phyloP scores from a whole-genome alignment of 2,113 vertebrate genomes.

The Mirounga angustirostris region DNA sequence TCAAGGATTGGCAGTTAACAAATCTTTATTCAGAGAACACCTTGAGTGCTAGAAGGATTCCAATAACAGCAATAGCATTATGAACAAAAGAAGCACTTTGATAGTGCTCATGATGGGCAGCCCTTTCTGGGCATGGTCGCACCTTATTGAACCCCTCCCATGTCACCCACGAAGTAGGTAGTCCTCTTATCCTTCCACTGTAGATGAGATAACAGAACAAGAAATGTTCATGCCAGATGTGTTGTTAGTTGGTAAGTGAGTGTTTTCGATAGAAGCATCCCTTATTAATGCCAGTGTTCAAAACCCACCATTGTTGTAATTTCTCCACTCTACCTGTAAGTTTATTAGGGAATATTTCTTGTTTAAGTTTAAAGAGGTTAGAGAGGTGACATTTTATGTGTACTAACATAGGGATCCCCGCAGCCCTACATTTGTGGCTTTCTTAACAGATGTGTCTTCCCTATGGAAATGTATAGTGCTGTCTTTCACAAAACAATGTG shows the following conservation, averaged over 20 bases:
- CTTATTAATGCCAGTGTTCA: not conserved
- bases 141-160: not conserved
- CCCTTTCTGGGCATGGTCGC: not conserved
- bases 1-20: not conserved
- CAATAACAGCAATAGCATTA: not conserved
- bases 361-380: not conserved
- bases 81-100: not conserved
- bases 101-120: not conserved
- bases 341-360: not conserved
- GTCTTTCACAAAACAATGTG: not conserved
- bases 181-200: not conserved
- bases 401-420: not conserved
- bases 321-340: not conserved
- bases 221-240: not conserved
- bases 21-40: not conserved
- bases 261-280: not conserved
- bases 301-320: not conserved
- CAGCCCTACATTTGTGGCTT: not conserved
- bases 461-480: not conserved
- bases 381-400: not conserved
- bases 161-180: not conserved
- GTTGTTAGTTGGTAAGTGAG: not conserved
- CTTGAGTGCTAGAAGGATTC: not conserved
- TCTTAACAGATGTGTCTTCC: not conserved
- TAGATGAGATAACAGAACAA: not conserved